Percentiles rank a stretch among this genome's conserved stretches.
Conservation (phyloP, 2,888 invertebrate genomes). For the Acleris literana region DNA sequence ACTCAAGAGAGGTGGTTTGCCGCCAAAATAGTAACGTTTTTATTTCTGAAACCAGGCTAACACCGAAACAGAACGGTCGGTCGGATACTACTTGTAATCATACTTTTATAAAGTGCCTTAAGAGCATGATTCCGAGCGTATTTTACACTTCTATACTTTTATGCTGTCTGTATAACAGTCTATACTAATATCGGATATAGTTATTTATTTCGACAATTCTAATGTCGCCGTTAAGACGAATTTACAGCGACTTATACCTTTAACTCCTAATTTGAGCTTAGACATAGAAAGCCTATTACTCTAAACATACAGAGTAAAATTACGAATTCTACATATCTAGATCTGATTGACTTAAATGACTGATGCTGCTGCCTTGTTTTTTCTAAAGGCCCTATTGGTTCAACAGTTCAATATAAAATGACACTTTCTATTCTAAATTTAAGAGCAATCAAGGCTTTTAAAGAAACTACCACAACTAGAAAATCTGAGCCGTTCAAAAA, state of each 20-base stretch:
- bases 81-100: too few species aligned
- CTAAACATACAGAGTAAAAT: conserved; percentile 16
- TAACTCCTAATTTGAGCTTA: conserved; percentile 18
- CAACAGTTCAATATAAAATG: conserved; percentile 8
- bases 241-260: not conserved
- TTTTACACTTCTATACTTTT: too few species aligned
- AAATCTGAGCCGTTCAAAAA: not conserved
- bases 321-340: conserved; percentile 17
- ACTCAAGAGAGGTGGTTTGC: too few species aligned
- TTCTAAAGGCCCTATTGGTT: conserved; percentile 15
- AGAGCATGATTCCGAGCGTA: too few species aligned
- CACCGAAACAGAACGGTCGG: too few species aligned
- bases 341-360: conserved; percentile 13
- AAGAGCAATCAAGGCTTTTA: not conserved
- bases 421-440: not conserved
- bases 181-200: conserved; percentile 38
- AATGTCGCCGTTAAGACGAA: not conserved
- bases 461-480: not conserved
- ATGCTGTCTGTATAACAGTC: conserved; percentile 19
- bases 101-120: too few species aligned
- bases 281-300: conserved; percentile 21
- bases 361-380: not conserved
- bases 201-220: conserved; percentile 6
- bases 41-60: too few species aligned
- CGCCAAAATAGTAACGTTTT: too few species aligned